Evolutionary conservation across 2,797 vertebrate species (phyloP), one percentile per base, ranked within the genome.

Genomic region (Chelidonichthys spinosus): DNA sequence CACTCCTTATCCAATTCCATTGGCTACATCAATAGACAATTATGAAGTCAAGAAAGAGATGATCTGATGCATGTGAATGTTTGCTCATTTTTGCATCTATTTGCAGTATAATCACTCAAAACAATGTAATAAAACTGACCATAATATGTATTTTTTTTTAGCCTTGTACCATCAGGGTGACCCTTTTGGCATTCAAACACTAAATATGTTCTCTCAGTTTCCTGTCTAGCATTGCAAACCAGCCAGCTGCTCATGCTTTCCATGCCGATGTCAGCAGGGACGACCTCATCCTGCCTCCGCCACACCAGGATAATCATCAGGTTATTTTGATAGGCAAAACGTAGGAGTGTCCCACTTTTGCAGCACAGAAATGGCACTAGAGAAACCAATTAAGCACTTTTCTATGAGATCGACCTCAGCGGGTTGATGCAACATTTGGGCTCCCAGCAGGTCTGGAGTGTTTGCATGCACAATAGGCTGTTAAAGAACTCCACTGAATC

Each of bases 401-500:
- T 70, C 42, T 66, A 36, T 63, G 54, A 83, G 64, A 75, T 35
- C 1, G 11, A 66, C 64, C 66, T 56, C 77, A 78, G 68, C 4
- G 46, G 62, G 60, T 56, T 35, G 71, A 61, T 59, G 58, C 54
- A 87, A 77, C 82, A 82, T 85, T 86, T 81, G 69, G 84, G 74
- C 50, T 83, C 83, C 74, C 81, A 85, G 87, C 85, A 87, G 75
- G 82, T 87, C 63, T 81, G 76, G 39, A 46, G 79, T 42, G 39
- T 74, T 78, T 55, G 71, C 59, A n/a, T 63, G 52, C 63, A 74
- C 78, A 72, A 74, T 58, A 63, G 72, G 63, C 62, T 63, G 56
- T 72, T 61, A 49, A 33, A 64, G 50, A 65, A 64, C 56, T 78
- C 25, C 25, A 25, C 25, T 25, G 25, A 25, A 25, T 25, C 60